Evolutionary conservation across 2,888 invertebrate genomes (phyloP).

Genomic region (Epistrophella euchroma): DNA sequence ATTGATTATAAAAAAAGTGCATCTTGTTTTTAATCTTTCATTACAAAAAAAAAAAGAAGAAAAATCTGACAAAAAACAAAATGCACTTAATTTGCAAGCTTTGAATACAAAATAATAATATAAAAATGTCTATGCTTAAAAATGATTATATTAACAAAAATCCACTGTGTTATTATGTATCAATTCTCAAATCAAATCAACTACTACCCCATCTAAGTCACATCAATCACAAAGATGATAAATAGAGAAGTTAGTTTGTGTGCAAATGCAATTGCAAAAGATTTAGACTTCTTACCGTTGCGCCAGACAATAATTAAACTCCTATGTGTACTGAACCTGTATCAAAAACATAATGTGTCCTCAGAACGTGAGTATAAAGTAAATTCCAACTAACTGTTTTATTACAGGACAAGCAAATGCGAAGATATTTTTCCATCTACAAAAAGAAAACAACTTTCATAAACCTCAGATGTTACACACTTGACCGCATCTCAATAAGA

Average conservation of each 20-base stretch:
- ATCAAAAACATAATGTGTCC: conserved; percentile 49
- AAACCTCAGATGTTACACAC: conserved; percentile 26
- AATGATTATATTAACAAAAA: conserved; percentile 76
- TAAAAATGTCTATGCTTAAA: conserved; percentile 41
- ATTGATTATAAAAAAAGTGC: conserved; percentile 21
- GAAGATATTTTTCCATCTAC: conserved; percentile 2
- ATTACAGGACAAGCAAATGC: conserved; percentile 56
- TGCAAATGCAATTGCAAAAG: conserved; percentile 72
- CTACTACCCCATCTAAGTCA: conserved; percentile 74
- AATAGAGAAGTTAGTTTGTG: conserved; percentile 73
- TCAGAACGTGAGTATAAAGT: conserved; percentile 74
- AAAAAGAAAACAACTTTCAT: conserved; percentile 19
- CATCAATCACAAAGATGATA: conserved; percentile 72
- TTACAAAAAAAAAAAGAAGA: not conserved
- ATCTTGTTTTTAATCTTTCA: conserved; percentile 18
- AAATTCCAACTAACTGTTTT: conserved; percentile 72
- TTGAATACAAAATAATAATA: conserved; percentile 63
- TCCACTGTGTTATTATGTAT: conserved; percentile 77
- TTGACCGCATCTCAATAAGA: conserved; percentile 8
- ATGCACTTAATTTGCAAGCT: conserved; percentile 45
- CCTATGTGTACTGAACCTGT: conserved; percentile 68
- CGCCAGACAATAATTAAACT: conserved; percentile 65
- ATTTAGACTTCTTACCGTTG: conserved; percentile 74
- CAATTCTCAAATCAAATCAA: conserved; percentile 74
- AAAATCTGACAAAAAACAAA: too few relatives aligned